These are phyloP conservation scores for Rafetus swinhoei DNA, from an alignment of 2,113 vertebrate genomes.

Conservation along the genomic window DNA sequence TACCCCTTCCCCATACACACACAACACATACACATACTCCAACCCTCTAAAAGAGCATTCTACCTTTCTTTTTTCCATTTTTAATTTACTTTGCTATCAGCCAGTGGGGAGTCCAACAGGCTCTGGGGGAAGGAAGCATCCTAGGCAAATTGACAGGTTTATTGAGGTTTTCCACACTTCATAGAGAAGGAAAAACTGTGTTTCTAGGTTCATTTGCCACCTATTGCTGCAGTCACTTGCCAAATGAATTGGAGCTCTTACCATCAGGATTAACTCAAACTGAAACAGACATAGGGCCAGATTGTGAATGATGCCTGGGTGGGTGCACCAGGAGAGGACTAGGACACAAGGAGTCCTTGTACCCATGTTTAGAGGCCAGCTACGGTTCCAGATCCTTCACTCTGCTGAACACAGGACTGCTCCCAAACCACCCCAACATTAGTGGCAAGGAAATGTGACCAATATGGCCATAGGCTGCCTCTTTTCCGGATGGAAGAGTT, in stretches of 20 bases:
- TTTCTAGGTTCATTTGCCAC: neutral
- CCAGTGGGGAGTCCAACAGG: neutral
- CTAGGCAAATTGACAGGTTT: neutral
- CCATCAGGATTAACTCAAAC: neutral
- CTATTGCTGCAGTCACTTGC: neutral
- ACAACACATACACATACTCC: too few species aligned
- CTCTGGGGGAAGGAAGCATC: neutral
- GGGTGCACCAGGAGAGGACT: neutral
- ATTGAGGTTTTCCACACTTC: neutral
- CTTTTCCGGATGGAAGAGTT: neutral
- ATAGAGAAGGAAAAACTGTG: neutral
- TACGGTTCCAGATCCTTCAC: neutral
- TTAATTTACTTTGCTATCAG: neutral
- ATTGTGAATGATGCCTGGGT: neutral
- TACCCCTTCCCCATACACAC: too few species aligned
- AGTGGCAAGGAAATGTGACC: neutral
- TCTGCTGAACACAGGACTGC: neutral
- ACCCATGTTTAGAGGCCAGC: neutral
- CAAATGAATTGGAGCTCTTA: neutral
- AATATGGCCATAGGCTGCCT: neutral
- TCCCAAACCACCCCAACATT: neutral
- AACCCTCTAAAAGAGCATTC: neutral
- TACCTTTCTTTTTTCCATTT: neutral
- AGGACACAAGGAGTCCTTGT: neutral
- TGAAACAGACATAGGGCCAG: neutral